Conservation (phyloP, 2,888 invertebrate genomes). For the Ormia ochracea region DNA sequence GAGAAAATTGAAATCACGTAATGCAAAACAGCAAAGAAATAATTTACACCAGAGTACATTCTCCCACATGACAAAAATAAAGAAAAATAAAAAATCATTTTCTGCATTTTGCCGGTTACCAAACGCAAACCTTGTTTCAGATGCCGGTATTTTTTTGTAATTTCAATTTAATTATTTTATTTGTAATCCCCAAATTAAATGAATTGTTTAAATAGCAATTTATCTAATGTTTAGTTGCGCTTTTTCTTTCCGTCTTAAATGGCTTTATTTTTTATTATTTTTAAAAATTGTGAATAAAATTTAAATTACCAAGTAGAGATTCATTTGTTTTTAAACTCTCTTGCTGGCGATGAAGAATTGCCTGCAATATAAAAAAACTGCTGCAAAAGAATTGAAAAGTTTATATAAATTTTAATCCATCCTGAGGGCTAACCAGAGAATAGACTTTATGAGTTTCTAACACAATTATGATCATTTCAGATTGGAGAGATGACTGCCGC, state of each 20-base stretch:
- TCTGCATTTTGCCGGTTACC: conserved; percentile 6
- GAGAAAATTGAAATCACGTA: not conserved
- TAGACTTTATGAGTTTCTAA: not conserved
- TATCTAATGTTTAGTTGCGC: conserved; percentile 9
- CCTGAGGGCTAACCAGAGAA: not conserved
- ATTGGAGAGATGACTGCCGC: too few relatives aligned
- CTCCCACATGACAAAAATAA: not conserved
- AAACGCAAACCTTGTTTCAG: not conserved
- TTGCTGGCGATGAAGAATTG: not conserved
- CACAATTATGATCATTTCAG: too few relatives aligned
- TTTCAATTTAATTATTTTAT: not conserved
- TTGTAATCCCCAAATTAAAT: not conserved
- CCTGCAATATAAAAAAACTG: not conserved
- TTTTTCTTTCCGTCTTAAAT: not conserved
- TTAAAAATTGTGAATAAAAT: conserved; percentile 18
- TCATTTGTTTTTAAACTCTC: not conserved
- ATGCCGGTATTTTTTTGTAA: conserved; percentile 22
- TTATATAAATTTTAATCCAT: conserved; percentile 17
- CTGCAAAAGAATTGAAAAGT: conserved; percentile 12
- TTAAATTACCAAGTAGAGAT: conserved; percentile 33
- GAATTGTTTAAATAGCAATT: not conserved
- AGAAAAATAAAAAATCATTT: not conserved
- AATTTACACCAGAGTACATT: not conserved
- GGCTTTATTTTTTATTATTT: conserved; percentile 14
- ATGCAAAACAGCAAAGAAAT: not conserved